A percentile compares a stretch with the other conserved stretches of the same genome.
phyloP scores from a whole-genome alignment of 2,797 vertebrate species.

The Acridotheres tristis region DNA sequence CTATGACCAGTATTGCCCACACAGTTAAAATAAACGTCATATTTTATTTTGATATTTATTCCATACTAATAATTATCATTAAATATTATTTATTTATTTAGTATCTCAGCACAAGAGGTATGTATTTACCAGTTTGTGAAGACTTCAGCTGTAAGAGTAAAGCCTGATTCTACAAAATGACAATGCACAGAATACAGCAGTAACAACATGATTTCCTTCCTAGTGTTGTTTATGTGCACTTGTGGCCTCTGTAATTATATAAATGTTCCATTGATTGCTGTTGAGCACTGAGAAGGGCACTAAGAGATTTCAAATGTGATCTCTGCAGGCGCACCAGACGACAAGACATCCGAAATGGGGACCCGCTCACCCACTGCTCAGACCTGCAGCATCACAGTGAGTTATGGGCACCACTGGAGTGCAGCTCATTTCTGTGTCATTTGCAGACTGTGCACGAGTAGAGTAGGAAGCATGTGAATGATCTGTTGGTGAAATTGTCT shows the following conservation, averaged over 20 bases:
- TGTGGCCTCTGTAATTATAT: background rate
- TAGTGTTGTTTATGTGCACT: background rate
- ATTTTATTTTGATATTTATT: background rate
- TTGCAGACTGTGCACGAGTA: background rate
- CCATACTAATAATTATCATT: background rate
- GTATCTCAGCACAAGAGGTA: background rate
- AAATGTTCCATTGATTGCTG: background rate
- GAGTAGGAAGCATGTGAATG: background rate
- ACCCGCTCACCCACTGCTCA: conserved; percentile 95
- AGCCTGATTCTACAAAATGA: background rate
- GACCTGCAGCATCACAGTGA: conserved; percentile 94
- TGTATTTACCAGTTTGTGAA: background rate
- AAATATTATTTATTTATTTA: background rate
- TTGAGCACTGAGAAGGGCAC: background rate
- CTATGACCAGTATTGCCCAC: background rate
- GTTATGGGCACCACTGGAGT: background rate
- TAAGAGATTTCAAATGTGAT: conserved; percentile 35
- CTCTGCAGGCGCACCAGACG: conserved; percentile 91
- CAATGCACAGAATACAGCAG: background rate
- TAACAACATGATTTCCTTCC: background rate
- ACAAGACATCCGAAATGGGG: conserved; percentile 97
- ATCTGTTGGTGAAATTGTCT: background rate
- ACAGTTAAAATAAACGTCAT: background rate
- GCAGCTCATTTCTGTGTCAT: background rate
- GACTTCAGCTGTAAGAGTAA: background rate